Evolutionary conservation across 1,140 invertebrate species (phyloP), one percentile per base, ranked within the genome.

Genomic region (Neomicropteryx cornuta): DNA sequence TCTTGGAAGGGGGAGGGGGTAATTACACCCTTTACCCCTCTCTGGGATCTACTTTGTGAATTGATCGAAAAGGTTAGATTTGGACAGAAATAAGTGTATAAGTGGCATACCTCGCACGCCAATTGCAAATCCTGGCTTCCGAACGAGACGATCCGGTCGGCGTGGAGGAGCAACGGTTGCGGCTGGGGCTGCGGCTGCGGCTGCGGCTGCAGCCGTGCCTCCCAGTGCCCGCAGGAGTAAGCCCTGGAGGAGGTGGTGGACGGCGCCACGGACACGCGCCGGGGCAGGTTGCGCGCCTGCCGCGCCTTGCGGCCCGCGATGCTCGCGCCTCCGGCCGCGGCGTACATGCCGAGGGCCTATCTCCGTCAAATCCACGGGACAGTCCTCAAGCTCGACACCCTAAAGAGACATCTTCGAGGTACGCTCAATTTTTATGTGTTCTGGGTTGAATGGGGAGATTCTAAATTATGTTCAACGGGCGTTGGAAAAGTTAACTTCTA

Each of bases 291-390:
- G 45, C 46, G 47, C 46, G 53, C 42, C 43, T 42, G 50, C 52
- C 54, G 53, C 52, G 16, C 77, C 57, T 80, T 77, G 47, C 79
- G 72, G 55, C 76, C 77, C 51, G 77, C 78, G 54, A 81, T 63
- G 48, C 76, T 78, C 47, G 78, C 77, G 55, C 78, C 79, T 50
- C 78, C 79, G 52, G 78, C 79, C 50, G 79, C 79, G 51, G 78
- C 79, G 69, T 81, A 82, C 79, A 82, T 82, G 46, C 66, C 66
- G 38, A 17, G 1, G n/a, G n/a, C n/a, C n/a, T n/a, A n/a, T n/a
- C n/a, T n/a, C n/a, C n/a, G n/a, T n/a, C n/a, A n/a, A n/a, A n/a
- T n/a, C n/a, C n/a, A n/a, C n/a, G n/a, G n/a, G n/a, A n/a, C n/a
- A n/a, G n/a, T n/a, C n/a, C n/a, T n/a, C n/a, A n/a, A n/a, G n/a